Percentiles rank a stretch among this genome's conserved stretches.
These are phyloP conservation scores for Patagioenas fasciata DNA, from an alignment of 2,113 vertebrate species.

Conservation along the genomic window DNA sequence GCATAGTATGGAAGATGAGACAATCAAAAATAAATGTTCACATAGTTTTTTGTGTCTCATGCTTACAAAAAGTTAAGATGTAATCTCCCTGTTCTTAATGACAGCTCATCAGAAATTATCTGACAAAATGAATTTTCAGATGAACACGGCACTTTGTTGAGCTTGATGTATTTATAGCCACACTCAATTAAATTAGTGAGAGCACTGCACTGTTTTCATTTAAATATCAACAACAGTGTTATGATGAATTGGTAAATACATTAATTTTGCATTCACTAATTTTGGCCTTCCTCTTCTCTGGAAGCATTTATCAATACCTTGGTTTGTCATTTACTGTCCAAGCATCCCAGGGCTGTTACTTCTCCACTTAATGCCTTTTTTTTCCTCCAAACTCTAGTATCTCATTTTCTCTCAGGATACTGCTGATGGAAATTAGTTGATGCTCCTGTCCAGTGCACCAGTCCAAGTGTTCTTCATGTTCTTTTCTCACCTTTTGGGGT, in stretches of 20 bases:
- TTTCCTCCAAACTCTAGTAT: fast-evolving
- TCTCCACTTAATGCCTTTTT: background rate
- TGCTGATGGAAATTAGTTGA: background rate
- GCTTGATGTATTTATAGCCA: background rate
- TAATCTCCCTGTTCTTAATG: background rate
- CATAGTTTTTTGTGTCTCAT: background rate
- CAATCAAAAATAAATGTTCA: background rate
- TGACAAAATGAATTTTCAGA: background rate
- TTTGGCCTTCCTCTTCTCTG: background rate
- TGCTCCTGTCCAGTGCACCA: background rate
- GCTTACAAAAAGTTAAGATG: background rate
- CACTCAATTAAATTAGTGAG: background rate
- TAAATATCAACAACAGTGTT: background rate
- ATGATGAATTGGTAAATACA: background rate
- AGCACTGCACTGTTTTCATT: background rate
- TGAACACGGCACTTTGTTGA: background rate
- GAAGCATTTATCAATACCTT: background rate
- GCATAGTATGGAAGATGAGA: background rate
- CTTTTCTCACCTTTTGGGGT: background rate
- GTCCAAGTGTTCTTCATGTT: background rate
- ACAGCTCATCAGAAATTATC: background rate
- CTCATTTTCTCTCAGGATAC: background rate
- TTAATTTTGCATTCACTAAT: background rate
- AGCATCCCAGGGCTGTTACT: background rate
- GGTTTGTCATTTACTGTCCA: background rate